A percentile compares a stretch with the other conserved stretches of the same genome.
phyloP scores from a whole-genome alignment of 2,888 invertebrate species.

The Cephus pygmeus region DNA sequence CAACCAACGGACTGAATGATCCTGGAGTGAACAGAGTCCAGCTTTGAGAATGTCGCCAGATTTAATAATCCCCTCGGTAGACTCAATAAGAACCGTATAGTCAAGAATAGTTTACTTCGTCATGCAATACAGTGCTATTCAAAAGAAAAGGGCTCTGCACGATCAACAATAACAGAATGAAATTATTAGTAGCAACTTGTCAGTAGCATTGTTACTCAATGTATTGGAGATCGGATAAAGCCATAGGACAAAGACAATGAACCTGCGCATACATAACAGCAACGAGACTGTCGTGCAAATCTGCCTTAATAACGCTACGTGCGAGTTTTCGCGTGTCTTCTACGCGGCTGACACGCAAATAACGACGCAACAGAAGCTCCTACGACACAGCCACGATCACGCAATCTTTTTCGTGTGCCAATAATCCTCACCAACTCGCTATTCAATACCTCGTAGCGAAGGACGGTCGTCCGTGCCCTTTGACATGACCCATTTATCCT shows the following conservation, averaged over 20 bases:
- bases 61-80: background rate
- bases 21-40: background rate
- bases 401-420: background rate
- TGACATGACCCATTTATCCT: constrained; percentile 1
- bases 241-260: background rate
- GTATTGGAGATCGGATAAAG: background rate
- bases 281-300: background rate
- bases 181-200: background rate
- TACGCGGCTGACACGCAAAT: background rate
- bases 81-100: background rate
- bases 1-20: background rate
- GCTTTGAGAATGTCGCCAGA: background rate
- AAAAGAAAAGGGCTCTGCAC: background rate
- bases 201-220: background rate
- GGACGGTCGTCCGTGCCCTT: background rate
- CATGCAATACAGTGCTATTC: background rate
- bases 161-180: background rate
- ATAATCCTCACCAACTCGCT: background rate
- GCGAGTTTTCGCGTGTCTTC: background rate
- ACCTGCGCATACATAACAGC: background rate
- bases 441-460: background rate
- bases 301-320: background rate
- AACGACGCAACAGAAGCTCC: background rate
- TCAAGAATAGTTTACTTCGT: background rate
- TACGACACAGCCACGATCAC: background rate